These are phyloP conservation scores for Guaruba guarouba DNA, from an alignment of 2,113 vertebrate genomes.

Conservation along the genomic window DNA sequence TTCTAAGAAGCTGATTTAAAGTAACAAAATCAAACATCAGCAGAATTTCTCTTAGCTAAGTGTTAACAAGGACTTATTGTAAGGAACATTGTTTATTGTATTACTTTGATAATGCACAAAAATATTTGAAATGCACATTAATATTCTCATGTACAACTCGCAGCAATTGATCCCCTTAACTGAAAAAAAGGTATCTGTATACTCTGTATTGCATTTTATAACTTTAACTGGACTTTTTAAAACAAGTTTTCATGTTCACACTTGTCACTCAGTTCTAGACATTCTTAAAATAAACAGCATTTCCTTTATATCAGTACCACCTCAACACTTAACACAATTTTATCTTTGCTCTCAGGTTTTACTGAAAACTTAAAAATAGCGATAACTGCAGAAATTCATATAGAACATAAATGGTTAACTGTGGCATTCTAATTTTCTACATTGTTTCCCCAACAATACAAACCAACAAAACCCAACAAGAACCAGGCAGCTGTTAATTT, in stretches of 20 bases:
- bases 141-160: conserved; percentile 21
- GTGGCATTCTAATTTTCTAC: not conserved
- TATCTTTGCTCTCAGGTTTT: not conserved
- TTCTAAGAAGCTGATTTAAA: not conserved
- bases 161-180: conserved; percentile 16
- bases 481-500: not conserved
- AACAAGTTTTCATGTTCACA: not conserved
- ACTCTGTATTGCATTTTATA: conserved; percentile 15
- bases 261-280: not conserved
- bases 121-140: conserved; percentile 22
- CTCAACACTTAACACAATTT: not conserved
- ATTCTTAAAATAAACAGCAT: conserved; percentile 38
- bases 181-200: not conserved
- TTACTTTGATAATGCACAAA: conserved; percentile 35
- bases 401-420: not conserved
- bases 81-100: conserved; percentile 55
- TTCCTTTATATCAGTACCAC: not conserved
- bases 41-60: not conserved
- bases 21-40: not conserved
- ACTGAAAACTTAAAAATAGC: not conserved
- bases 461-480: not conserved
- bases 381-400: not conserved
- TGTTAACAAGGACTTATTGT: not conserved
- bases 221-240: not conserved
- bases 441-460: not conserved